Percentiles rank a stretch among this genome's conserved stretches.
These are phyloP conservation scores for Neodiprion lecontei DNA, from an alignment of 1,140 invertebrate genomes.

Conservation along the genomic window DNA sequence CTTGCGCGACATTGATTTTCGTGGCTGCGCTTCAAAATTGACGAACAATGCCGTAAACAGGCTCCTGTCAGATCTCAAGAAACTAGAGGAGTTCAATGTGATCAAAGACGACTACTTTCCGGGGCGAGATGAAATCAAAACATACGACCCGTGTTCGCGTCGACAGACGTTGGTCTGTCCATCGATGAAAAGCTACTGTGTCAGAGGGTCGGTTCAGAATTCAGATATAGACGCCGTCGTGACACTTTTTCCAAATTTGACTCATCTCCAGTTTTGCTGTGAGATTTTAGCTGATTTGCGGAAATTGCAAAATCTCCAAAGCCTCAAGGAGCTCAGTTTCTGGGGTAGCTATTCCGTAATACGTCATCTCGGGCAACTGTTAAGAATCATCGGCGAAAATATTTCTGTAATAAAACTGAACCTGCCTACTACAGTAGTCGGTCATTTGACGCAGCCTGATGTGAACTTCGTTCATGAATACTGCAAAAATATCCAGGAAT, in stretches of 20 bases:
- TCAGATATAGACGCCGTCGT: neutral
- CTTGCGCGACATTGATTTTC: neutral
- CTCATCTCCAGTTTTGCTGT: neutral
- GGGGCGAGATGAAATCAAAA: neutral
- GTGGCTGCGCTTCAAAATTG: neutral
- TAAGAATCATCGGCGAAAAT: neutral
- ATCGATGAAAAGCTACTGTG: neutral
- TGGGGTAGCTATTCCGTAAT: neutral
- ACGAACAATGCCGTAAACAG: neutral
- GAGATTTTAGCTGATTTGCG: neutral
- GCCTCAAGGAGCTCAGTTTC: neutral
- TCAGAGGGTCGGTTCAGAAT: neutral
- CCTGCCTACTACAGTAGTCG: neutral
- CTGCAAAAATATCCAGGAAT: neutral
- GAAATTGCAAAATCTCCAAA: neutral
- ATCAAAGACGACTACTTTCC: neutral
- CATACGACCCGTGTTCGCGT: neutral
- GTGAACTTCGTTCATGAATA: neutral
- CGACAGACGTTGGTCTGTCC: neutral
- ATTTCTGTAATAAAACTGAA: neutral
- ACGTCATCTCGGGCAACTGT: neutral
- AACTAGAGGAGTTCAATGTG: neutral
- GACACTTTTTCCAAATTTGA: neutral
- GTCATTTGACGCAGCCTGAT: neutral
- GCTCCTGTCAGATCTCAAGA: neutral